Conservation (phyloP, 2,797 vertebrate species). For the Silurus lanzhouensis region DNA sequence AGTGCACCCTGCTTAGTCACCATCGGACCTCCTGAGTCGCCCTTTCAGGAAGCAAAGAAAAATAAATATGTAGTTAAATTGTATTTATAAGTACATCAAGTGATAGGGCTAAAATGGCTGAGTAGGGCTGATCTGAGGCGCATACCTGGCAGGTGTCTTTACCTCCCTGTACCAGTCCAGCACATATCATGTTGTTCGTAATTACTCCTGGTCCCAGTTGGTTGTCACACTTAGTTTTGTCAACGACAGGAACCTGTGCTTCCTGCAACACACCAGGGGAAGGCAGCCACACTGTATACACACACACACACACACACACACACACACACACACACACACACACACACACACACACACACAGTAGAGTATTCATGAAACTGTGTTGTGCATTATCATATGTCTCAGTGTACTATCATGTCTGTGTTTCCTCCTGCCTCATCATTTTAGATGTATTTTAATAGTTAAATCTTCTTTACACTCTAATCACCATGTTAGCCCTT, state of each 20-base stretch:
- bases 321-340: not conserved
- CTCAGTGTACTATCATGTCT: not conserved
- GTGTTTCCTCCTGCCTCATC: not conserved
- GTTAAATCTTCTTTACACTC: no score
- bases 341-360: no score
- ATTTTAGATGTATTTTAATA: not conserved
- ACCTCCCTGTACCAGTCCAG: slow-evolving; percentile 44
- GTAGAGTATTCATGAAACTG: not conserved
- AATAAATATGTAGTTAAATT: not conserved
- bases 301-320: no score
- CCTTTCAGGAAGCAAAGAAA: slow-evolving; percentile 28
- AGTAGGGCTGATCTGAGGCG: not conserved
- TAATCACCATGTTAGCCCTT: not conserved
- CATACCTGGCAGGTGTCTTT: slow-evolving; percentile 61
- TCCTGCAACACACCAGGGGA: slow-evolving; percentile 56
- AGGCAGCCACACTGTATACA: slow-evolving; percentile 26
- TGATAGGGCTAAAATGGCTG: not conserved
- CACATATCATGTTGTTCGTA: slow-evolving; percentile 60
- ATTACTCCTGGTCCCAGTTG: not conserved
- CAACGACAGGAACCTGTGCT: slow-evolving; percentile 52
- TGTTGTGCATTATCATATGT: no score
- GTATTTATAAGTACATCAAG: not conserved
- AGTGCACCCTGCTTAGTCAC: slow-evolving; percentile 58
- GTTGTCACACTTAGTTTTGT: slow-evolving; percentile 16
- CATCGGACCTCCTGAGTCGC: slow-evolving; percentile 59